Evolutionary conservation across 2,113 vertebrate genomes (phyloP).

Genomic region (Ardeotis arabs): DNA sequence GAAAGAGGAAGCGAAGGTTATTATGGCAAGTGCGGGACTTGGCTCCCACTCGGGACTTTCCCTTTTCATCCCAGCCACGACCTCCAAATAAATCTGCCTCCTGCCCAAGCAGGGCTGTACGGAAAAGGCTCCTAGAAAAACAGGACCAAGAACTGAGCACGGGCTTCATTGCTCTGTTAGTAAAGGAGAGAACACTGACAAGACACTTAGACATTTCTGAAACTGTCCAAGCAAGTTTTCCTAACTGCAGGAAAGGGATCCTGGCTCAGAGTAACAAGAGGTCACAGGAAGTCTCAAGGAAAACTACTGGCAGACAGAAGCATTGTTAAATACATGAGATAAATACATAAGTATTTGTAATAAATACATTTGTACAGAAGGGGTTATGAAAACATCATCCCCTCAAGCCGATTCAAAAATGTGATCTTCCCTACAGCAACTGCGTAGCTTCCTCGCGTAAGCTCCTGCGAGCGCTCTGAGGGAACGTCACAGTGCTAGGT

Average conservation of each 20-base stretch:
- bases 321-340: neutral
- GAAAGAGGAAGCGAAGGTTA: neutral
- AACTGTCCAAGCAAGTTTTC: neutral
- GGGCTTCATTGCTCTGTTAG: neutral
- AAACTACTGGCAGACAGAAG: neutral
- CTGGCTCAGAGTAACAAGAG: neutral
- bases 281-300: neutral
- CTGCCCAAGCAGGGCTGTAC: fast-evolving
- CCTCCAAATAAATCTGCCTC: too few species aligned
- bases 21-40: neutral
- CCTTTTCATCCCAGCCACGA: neutral
- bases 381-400: neutral
- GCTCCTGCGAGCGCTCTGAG: fast-evolving
- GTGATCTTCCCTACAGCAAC: neutral
- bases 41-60: neutral
- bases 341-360: too few species aligned
- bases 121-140: neutral
- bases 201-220: neutral
- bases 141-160: neutral
- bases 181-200: neutral
- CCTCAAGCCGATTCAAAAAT: neutral
- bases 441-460: neutral
- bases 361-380: too few species aligned
- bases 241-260: neutral
- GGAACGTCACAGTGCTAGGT: neutral